phyloP scores from a whole-genome alignment of 2,113 vertebrate species.

The Solea senegalensis region DNA sequence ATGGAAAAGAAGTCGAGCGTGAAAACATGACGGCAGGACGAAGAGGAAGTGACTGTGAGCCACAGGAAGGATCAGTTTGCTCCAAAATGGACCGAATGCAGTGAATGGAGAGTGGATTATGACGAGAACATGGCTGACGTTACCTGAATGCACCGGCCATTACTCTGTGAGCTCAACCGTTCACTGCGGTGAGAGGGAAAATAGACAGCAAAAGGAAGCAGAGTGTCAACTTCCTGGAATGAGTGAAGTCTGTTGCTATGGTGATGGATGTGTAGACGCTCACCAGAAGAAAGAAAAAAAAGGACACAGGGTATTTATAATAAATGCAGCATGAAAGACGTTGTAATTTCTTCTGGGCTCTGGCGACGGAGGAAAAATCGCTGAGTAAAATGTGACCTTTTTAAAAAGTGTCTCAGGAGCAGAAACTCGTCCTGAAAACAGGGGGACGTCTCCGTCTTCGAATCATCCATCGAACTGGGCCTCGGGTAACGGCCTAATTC shows the following conservation, averaged over 20 bases:
- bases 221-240: constrained; percentile 34
- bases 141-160: neutral
- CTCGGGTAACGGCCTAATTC: constrained; percentile 75
- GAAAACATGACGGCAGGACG: too few relatives aligned
- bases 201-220: neutral
- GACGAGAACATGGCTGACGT: constrained; percentile 2
- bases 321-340: constrained; percentile 17
- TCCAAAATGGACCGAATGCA: too few relatives aligned
- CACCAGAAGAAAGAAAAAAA: constrained; percentile 8
- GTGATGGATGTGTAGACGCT: constrained; percentile 24
- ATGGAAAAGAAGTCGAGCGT: too few relatives aligned
- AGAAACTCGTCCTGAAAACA: neutral
- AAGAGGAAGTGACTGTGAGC: too few relatives aligned
- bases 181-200: too few relatives aligned
- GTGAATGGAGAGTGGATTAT: too few relatives aligned
- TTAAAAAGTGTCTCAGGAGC: neutral
- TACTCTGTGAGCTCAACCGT: too few relatives aligned
- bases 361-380: constrained; percentile 13
- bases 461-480: constrained; percentile 75
- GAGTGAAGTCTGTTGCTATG: constrained; percentile 49
- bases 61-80: too few relatives aligned
- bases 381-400: constrained; percentile 35
- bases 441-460: constrained; percentile 54
- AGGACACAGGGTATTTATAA: constrained; percentile 13
- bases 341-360: constrained; percentile 19